A percentile compares a stretch with the other conserved stretches of the same genome.
phyloP scores from a whole-genome alignment of 2,797 vertebrate genomes.

The Pempheris klunzingeri region DNA sequence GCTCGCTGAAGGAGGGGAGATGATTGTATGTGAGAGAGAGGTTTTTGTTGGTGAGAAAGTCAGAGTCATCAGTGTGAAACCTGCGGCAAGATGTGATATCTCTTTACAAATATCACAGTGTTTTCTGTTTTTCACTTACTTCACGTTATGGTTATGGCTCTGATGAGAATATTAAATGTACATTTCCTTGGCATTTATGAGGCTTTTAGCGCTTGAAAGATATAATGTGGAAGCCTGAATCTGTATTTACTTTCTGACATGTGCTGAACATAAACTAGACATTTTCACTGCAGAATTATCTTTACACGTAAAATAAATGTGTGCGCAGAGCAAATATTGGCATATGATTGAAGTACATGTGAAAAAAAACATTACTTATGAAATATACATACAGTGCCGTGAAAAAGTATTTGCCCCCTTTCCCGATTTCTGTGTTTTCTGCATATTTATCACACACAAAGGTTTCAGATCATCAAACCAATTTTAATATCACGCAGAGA shows the following conservation, averaged over 20 bases:
- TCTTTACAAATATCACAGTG: neutral
- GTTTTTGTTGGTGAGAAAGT: conserved; percentile 18
- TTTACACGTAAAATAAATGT: neutral
- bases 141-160: neutral
- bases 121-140: neutral
- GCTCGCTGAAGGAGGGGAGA: neutral
- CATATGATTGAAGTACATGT: neutral
- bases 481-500: too few species aligned
- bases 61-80: neutral
- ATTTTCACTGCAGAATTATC: neutral
- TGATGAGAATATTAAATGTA: neutral
- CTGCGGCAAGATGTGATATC: conserved; percentile 7
- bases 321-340: neutral
- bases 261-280: neutral
- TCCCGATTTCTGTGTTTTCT: too few species aligned
- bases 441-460: too few species aligned
- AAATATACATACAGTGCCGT: too few species aligned
- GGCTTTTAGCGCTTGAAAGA: neutral
- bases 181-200: neutral
- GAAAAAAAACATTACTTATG: neutral
- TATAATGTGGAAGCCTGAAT: neutral
- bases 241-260: neutral
- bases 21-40: conserved; percentile 21
- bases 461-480: too few species aligned
- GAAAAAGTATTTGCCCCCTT: too few species aligned